Percentiles rank a stretch among this genome's conserved stretches.
Evolutionary conservation across 2,113 vertebrate species (phyloP).

Genomic region (Callorhinus ursinus): DNA sequence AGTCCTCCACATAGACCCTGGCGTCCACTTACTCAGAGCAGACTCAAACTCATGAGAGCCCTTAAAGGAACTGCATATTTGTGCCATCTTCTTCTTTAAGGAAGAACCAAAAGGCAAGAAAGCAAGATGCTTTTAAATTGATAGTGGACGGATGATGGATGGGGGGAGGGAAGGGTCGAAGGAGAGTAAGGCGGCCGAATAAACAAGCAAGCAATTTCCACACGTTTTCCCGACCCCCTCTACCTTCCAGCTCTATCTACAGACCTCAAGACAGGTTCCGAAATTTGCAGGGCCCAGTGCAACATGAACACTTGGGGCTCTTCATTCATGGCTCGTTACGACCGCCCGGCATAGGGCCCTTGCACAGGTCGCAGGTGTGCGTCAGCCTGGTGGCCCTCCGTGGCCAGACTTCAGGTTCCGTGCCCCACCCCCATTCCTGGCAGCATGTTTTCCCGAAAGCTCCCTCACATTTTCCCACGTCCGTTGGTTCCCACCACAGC

Average conservation of each 20-base stretch:
- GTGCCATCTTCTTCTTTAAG: not conserved
- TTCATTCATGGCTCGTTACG: fast-evolving
- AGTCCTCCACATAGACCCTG: too few species aligned
- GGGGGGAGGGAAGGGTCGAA: too few species aligned
- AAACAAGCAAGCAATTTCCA: not conserved
- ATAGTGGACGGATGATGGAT: not conserved
- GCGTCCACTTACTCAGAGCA: not conserved
- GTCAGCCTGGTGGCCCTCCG: too few species aligned
- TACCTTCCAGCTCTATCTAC: fast-evolving
- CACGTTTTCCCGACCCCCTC: too few species aligned
- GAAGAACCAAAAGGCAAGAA: not conserved
- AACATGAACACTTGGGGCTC: fast-evolving
- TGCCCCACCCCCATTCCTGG: fast-evolving
- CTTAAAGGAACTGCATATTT: fast-evolving
- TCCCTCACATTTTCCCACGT: not conserved
- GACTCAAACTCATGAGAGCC: not conserved
- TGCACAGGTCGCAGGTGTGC: fast-evolving
- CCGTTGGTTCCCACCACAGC: not conserved
- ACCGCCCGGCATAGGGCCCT: not conserved
- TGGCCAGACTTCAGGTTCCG: not conserved
- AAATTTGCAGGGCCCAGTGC: fast-evolving
- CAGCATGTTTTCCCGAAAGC: not conserved
- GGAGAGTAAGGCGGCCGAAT: not conserved
- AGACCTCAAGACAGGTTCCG: not conserved
- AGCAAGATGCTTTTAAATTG: not conserved